Conservation (phyloP, 30 jellyfish, hydroid and myxozoan species). For the Calvadosia cruxmelitensis region DNA sequence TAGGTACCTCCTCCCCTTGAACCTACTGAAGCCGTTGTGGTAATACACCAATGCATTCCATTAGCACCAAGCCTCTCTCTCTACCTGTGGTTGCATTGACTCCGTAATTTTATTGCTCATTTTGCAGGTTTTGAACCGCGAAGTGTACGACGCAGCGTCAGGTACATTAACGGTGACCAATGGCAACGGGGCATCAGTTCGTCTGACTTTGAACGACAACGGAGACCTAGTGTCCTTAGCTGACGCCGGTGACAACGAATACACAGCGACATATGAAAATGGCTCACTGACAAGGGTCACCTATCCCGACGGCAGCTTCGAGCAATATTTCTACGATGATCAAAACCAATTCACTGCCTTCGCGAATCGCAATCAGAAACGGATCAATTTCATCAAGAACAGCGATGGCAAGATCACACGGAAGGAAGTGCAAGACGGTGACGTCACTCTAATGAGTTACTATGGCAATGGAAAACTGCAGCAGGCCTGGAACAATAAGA, state of each 20-base stretch:
- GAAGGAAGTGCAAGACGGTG: neutral
- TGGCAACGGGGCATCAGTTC: slow-evolving; percentile 1
- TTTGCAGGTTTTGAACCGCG: neutral
- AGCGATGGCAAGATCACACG: neutral
- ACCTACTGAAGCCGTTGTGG: neutral
- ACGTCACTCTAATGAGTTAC: slow-evolving; percentile 6
- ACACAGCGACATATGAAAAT: slow-evolving; percentile 1
- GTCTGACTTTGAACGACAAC: neutral
- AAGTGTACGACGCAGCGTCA: neutral
- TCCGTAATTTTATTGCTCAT: neutral
- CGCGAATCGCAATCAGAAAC: neutral
- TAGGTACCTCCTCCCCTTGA: neutral
- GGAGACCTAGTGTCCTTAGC: neutral
- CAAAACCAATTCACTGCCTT: neutral
- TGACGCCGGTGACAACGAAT: slow-evolving; percentile 1
- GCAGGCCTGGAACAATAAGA: neutral
- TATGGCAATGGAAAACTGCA: neutral
- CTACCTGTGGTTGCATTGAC: neutral
- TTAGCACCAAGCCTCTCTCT: no score
- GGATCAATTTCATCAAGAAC: slow-evolving; percentile 2
- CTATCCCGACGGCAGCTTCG: slow-evolving; percentile 18
- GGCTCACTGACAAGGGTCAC: neutral
- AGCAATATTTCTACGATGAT: slow-evolving; percentile 4
- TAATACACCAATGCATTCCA: no score
- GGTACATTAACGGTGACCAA: slow-evolving; percentile 3